Conservation (phyloP, 1,140 invertebrate species). For the Holotrichia oblita region DNA sequence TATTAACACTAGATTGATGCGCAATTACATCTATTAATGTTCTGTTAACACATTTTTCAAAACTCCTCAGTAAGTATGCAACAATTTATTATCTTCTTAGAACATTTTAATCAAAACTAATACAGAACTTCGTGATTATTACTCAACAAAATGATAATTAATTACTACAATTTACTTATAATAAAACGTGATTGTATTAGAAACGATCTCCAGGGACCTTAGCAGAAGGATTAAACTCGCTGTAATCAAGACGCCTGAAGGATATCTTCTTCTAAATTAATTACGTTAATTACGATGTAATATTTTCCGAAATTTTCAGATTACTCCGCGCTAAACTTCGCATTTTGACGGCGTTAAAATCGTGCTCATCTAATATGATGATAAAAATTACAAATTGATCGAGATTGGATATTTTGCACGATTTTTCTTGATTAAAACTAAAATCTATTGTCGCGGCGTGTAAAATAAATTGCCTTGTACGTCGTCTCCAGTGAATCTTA, state of each 20-base stretch:
- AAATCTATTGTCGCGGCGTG: not conserved
- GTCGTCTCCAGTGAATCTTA: not conserved
- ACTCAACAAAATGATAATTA: too few relatives aligned
- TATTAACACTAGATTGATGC: too few relatives aligned
- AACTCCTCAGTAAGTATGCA: too few relatives aligned
- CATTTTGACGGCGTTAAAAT: slow-evolving; percentile 12
- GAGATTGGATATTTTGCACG: not conserved
- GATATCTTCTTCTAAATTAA: slow-evolving; percentile 13
- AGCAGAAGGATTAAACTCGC: not conserved
- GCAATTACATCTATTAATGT: too few relatives aligned
- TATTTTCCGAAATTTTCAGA: not conserved
- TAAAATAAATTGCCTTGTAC: not conserved
- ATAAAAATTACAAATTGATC: slow-evolving; percentile 14
- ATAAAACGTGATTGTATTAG: not conserved
- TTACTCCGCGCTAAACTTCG: not conserved
- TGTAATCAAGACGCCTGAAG: too few relatives aligned
- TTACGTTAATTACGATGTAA: slow-evolving; percentile 20
- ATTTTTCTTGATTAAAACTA: slow-evolving; percentile 15
- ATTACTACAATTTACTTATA: too few relatives aligned
- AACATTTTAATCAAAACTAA: too few relatives aligned
- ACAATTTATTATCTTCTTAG: too few relatives aligned
- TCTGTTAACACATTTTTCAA: too few relatives aligned
- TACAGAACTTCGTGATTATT: too few relatives aligned
- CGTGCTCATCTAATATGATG: not conserved
- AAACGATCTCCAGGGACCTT: not conserved